phyloP scores from a whole-genome alignment of 37 sponge, comb jelly and placozoan genomes.

The Chondrosia reniformis region DNA sequence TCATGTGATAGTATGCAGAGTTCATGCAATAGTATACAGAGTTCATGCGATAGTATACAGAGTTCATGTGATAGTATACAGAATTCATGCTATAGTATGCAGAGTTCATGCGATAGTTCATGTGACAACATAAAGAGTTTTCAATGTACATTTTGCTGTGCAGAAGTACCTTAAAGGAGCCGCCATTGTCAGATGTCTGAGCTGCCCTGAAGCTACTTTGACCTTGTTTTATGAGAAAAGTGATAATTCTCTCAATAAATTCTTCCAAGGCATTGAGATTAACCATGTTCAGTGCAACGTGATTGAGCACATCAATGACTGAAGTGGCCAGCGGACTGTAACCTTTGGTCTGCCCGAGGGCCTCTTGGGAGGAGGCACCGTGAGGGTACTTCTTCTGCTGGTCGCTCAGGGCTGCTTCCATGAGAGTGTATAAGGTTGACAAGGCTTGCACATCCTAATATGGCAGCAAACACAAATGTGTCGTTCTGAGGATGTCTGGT shows the following conservation, averaged over 20 bases:
- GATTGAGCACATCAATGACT: constrained; percentile 1
- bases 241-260: background rate
- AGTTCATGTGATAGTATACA: background rate
- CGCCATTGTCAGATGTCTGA: background rate
- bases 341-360: background rate
- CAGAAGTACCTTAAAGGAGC: background rate
- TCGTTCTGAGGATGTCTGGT: background rate
- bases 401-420: constrained; percentile 26
- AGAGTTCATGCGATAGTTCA: constrained; percentile 59
- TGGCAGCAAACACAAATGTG: background rate
- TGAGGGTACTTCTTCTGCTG: constrained; percentile 5
- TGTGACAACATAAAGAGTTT: too few species aligned
- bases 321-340: background rate
- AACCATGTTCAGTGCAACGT: background rate
- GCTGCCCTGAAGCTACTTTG: constrained; percentile 13
- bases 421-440: background rate
- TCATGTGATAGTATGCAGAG: too few species aligned
- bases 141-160: background rate
- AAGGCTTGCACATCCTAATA: background rate
- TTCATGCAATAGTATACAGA: background rate
- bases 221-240: background rate
- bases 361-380: constrained; percentile 5
- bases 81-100: too few species aligned
- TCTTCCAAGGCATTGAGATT: background rate
- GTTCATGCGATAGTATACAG: background rate